Base-by-base conservation (phyloP, 1,140 invertebrate genomes). In the Drosophila prosaltans region DNA sequence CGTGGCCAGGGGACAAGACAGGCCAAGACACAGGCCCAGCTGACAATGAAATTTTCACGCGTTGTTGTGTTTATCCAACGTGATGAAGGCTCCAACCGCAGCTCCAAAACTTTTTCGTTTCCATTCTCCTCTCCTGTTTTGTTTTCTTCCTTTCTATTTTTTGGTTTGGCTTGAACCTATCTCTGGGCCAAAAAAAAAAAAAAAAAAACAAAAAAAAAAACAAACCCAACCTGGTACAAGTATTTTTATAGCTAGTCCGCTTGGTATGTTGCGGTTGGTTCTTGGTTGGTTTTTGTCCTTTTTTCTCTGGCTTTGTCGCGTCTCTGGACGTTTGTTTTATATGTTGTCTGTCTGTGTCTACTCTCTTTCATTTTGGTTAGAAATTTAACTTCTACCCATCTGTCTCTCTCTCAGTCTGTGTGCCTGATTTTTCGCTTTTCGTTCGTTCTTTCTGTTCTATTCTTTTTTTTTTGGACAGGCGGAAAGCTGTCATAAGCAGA, bases 401-500 rank as follows among this genome's bases (percentile, higher is more conserved):
- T 39, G 24, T 41, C 41, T 28, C 9, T 55, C 30, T 48, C 30
- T 54, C 51, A 69, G 28, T 16, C 16, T 51, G 57, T 58, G 58
- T 51, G 21, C 21, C 24, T 51, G 41, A 43, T 43, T 43, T 43
- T 43, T 43, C 3, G 41, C 41, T 24, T 51, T 51, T 51, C 8
- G 45, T 51, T 51, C 45, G 16, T 26, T 51, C 3, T 51, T 26
- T 30, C 6, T 36, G 4, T 36, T 36, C 6, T 30, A 30, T 36
- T 36, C 6, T 28, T 63, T 45, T 28, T 58, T 51, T 61, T 48
- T n/a, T 32, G 60, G 26, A 32, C 59, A 65, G 79, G 72, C 89
- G 89, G 89, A 91, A 91, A 91, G 89, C 89, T 91, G 89, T 91
- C 89, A 91, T 91, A 91, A 91, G 89, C 89, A 91, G 89, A 91